Evolutionary conservation across 1,140 invertebrate species (phyloP).

Genomic region (Idris sp.): DNA sequence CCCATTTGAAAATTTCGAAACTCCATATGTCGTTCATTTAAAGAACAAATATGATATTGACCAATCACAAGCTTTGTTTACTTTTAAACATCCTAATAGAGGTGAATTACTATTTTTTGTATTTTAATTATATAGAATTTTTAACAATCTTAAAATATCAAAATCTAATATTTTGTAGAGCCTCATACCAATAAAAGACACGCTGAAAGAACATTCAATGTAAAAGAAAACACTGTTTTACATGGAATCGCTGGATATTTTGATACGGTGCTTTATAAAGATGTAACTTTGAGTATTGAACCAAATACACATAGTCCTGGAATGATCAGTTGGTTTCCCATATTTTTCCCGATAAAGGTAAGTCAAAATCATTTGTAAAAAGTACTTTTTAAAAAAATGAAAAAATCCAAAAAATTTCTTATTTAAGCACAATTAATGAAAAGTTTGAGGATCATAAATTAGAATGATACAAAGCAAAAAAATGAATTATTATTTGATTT

Average conservation of each 20-base stretch:
- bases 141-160: too few species aligned
- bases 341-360: slow-evolving; percentile 92
- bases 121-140: too few species aligned
- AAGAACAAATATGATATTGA: slow-evolving; percentile 93
- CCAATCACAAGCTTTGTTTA: slow-evolving; percentile 88
- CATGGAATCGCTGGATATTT: slow-evolving; percentile 98
- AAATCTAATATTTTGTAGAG: too few species aligned
- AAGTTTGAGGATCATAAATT: too few species aligned
- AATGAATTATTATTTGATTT: slow-evolving; percentile 45
- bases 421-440: too few species aligned
- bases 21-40: slow-evolving; percentile 94
- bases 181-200: slow-evolving; percentile 92
- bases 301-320: slow-evolving; percentile 91
- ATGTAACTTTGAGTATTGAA: slow-evolving; percentile 92
- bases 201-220: slow-evolving; percentile 84
- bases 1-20: slow-evolving; percentile 85
- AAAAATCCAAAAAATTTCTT: too few species aligned
- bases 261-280: slow-evolving; percentile 90
- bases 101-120: slow-evolving; percentile 68
- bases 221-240: slow-evolving; percentile 86
- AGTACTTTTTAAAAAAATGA: too few species aligned
- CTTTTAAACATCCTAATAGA: slow-evolving; percentile 92
- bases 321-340: slow-evolving; percentile 99
- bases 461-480: too few species aligned
- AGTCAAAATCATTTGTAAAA: too few species aligned